Percentiles rank a stretch among this genome's conserved stretches.
phyloP scores from a whole-genome alignment of 2,888 invertebrate genomes.

The Melieria crassipennis region DNA sequence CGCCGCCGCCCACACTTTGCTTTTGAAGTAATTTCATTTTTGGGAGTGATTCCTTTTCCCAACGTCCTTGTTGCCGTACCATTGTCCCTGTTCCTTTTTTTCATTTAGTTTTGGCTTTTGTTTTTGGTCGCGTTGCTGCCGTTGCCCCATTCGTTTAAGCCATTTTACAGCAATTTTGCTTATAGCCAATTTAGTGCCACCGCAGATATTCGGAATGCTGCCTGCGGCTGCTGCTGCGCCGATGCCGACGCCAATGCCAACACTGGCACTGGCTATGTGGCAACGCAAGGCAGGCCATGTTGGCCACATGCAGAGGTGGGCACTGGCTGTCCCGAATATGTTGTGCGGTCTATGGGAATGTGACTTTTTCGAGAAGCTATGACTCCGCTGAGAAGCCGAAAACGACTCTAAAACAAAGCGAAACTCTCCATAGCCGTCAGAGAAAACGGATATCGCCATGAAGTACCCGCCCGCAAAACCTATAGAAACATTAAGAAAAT shows the following conservation, averaged over 20 bases:
- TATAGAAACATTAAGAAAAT: no score
- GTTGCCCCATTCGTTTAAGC: conserved; percentile 34
- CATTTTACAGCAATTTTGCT: conserved; percentile 38
- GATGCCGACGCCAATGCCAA: background rate
- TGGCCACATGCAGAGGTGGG: background rate
- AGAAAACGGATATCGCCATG: no score
- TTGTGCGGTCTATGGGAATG: conserved; percentile 8
- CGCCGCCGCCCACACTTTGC: background rate
- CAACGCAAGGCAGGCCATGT: background rate
- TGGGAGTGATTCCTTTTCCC: conserved; percentile 4
- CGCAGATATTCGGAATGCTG: conserved; percentile 2
- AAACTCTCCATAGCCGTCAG: background rate
- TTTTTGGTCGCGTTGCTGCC: conserved; percentile 7
- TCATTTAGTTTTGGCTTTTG: background rate
- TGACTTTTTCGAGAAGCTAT: background rate
- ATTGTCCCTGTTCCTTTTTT: conserved; percentile 12
- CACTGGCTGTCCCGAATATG: background rate
- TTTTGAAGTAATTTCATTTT: background rate
- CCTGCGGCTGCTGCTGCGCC: conserved; percentile 7
- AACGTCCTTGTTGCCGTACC: no score
- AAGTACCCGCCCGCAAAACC: no score
- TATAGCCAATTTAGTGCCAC: conserved; percentile 37
- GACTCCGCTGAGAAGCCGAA: conserved; percentile 2
- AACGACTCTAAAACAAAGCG: background rate
- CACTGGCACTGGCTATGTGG: background rate